phyloP scores from a whole-genome alignment of 2,113 vertebrate genomes.

The Hucho hucho region DNA sequence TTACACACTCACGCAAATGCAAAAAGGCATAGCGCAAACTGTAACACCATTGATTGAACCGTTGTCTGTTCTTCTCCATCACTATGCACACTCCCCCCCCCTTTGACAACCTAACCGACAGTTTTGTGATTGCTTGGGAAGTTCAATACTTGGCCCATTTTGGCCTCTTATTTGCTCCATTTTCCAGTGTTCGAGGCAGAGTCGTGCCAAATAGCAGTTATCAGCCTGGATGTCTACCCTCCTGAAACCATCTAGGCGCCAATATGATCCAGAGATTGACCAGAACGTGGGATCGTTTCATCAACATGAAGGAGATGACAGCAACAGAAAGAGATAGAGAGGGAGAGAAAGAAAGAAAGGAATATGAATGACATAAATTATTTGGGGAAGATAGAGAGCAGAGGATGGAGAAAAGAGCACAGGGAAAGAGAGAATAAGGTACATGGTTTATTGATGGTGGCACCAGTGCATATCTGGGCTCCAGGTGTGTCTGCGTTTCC shows the following conservation, averaged over 20 bases:
- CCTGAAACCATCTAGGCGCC: conserved; percentile 12
- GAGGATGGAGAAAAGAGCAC: neutral
- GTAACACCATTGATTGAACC: too few species aligned
- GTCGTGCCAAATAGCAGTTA: conserved; percentile 22
- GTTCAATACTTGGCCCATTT: conserved; percentile 33
- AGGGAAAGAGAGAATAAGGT: neutral
- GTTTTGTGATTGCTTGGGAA: conserved; percentile 21
- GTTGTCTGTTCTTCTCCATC: neutral
- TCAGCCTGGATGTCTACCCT: conserved; percentile 15
- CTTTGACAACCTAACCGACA: neutral
- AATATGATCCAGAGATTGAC: conserved; percentile 32
- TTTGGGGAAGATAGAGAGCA: neutral
- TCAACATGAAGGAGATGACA: conserved; percentile 9
- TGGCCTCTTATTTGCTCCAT: conserved; percentile 30
- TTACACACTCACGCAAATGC: too few species aligned
- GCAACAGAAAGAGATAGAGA: neutral
- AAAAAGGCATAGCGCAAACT: too few species aligned
- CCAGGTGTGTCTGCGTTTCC: conserved; percentile 35
- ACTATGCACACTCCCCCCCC: neutral
- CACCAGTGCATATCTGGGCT: conserved; percentile 38
- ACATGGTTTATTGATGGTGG: conserved; percentile 40
- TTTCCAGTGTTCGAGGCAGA: conserved; percentile 28
- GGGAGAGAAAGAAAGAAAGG: neutral
- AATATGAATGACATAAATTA: neutral
- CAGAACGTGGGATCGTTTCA: conserved; percentile 13